phyloP scores from a whole-genome alignment of 2,113 vertebrate species.

The Lepisosteus oculatus region DNA sequence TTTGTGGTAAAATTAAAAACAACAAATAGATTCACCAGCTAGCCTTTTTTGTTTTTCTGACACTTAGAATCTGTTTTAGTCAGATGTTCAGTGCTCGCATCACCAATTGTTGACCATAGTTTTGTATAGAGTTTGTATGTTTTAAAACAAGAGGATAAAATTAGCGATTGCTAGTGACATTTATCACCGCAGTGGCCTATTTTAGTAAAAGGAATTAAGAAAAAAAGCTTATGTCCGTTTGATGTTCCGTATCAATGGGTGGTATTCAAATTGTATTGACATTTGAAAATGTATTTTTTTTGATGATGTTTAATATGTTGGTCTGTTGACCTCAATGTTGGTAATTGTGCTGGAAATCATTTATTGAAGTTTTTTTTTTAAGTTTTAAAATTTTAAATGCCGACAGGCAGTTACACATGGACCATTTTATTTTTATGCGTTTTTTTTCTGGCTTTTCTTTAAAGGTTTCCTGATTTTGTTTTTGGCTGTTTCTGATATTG shows the following conservation, averaged over 20 bases:
- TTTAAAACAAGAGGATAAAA: constrained; percentile 45
- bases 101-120: constrained; percentile 40
- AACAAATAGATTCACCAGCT: constrained; percentile 19
- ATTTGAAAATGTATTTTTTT: constrained; percentile 57
- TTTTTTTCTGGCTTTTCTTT: constrained; percentile 35
- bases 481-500: constrained; percentile 26
- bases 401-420: constrained; percentile 1
- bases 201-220: constrained; percentile 51
- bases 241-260: constrained; percentile 47
- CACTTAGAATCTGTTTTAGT: constrained; percentile 2
- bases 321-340: constrained; percentile 42
- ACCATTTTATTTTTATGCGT: constrained; percentile 18
- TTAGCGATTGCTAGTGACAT: constrained; percentile 53
- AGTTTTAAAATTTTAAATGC: background rate
- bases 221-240: constrained; percentile 38
- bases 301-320: constrained; percentile 32
- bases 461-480: constrained; percentile 21
- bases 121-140: constrained; percentile 51
- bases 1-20: background rate
- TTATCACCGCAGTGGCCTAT: constrained; percentile 83
- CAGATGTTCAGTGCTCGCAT: constrained; percentile 21
- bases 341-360: constrained; percentile 22
- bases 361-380: constrained; percentile 23
- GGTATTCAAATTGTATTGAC: constrained; percentile 28
- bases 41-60: constrained; percentile 18